phyloP scores from a whole-genome alignment of 2,888 invertebrate species.

The Esperia sulphurella region DNA sequence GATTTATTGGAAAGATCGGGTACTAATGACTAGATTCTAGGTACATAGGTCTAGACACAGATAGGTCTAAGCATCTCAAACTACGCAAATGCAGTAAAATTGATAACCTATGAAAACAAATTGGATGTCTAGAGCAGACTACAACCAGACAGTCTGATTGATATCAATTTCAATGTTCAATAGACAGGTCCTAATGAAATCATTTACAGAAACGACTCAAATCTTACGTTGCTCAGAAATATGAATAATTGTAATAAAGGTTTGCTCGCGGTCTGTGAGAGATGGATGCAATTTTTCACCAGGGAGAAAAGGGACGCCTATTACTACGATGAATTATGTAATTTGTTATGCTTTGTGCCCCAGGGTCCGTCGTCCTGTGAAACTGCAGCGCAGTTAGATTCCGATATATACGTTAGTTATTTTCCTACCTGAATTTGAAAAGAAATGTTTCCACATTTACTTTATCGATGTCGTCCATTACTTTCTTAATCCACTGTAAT shows the following conservation, averaged over 20 bases:
- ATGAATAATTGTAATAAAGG: constrained; percentile 29
- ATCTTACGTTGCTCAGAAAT: constrained; percentile 2
- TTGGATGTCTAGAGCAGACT: too few relatives aligned
- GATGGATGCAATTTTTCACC: constrained; percentile 44
- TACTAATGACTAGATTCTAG: too few relatives aligned
- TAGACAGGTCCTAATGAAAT: constrained; percentile 4
- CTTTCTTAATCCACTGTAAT: too few relatives aligned
- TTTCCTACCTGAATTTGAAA: too few relatives aligned
- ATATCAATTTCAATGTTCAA: not conserved
- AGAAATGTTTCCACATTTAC: too few relatives aligned
- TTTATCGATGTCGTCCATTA: too few relatives aligned
- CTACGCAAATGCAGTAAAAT: too few relatives aligned
- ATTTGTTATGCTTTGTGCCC: constrained; percentile 48
- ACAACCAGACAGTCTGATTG: not conserved
- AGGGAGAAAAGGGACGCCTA: constrained; percentile 33
- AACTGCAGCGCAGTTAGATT: not conserved
- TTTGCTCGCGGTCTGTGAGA: constrained; percentile 31
- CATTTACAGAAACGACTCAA: constrained; percentile 1
- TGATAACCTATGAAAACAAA: too few relatives aligned
- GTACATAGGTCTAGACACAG: too few relatives aligned
- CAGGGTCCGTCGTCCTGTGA: not conserved
- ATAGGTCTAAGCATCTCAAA: too few relatives aligned
- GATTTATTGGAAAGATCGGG: too few relatives aligned
- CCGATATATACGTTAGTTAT: too few relatives aligned
- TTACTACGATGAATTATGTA: constrained; percentile 44